Base-by-base conservation (phyloP, 2,797 vertebrate species). In the Sebastes jordani region DNA sequence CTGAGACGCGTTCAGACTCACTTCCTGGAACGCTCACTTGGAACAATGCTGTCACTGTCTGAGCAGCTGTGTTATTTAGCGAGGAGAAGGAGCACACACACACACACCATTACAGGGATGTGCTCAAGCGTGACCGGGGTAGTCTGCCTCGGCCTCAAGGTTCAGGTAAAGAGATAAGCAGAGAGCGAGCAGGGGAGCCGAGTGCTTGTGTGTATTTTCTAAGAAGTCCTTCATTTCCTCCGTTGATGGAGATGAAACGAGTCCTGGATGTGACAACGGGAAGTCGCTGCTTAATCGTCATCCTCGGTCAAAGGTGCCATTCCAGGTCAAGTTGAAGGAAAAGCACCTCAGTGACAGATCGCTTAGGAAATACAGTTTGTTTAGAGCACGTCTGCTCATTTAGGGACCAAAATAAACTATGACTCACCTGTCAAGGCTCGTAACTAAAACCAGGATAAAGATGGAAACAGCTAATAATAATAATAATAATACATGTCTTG, bases 31-130 rank as follows among this genome's bases (percentile, higher is more conserved):
- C 8, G 36, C 66, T 79, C 32, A 3, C 32, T 14, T 46, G 38
- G 81, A 88, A 93, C 89, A 92, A 90, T 88, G 82, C 58, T 76
- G 77, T 90, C 81, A 78, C 81, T 90, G 87, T 93, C 74, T 71
- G 49, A 54, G 60, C 82, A 75, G 78, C 82, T 82, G 88, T 34
- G 81, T 76, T 73, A 69, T 63, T 86, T n/a, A 83, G 66, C 59
- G 23, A 61, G 36, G 22, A 81, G 76, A 68, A 67, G 25, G 42
- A 30, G 42, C 23, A 22, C 54, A 69, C n/a, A 42, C 46, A 61
- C 49, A 54, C 29, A 46, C 56, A 32, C 38, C 20, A 30, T 76
- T 49, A 58, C 59, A 75, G 23, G 23, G 62, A 42, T 30, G 74
- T 3, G 70, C 55, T 71, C 1, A 11, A 62, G 81, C 25, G 1